These are phyloP conservation scores for Hippocampus guttulatus DNA, from an alignment of 2,113 vertebrate genomes.

Conservation along the genomic window DNA sequence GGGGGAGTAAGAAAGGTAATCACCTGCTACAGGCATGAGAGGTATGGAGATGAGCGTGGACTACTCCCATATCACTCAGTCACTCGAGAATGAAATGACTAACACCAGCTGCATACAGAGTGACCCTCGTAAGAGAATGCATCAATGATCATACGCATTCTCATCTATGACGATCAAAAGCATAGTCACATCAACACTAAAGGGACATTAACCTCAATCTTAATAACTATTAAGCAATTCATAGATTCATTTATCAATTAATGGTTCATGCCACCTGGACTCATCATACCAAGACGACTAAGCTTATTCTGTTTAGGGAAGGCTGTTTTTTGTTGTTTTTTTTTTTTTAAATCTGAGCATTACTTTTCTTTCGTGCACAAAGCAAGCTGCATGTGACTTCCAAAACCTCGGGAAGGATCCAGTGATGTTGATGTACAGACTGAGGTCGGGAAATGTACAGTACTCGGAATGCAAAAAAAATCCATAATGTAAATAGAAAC, in stretches of 20 bases:
- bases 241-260: neutral
- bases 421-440: neutral
- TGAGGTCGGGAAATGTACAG: neutral
- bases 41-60: conserved; percentile 34
- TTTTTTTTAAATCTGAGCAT: neutral
- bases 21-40: conserved; percentile 38
- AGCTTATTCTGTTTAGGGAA: neutral
- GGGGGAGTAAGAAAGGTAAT: conserved; percentile 46
- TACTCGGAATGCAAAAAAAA: no score
- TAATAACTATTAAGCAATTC: no score
- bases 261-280: neutral
- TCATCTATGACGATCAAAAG: neutral
- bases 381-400: neutral
- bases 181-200: neutral
- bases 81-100: conserved; percentile 26
- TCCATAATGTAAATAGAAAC: no score
- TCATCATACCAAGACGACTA: neutral
- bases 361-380: neutral
- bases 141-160: neutral
- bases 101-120: conserved; percentile 23
- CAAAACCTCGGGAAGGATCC: neutral
- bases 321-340: neutral
- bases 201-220: neutral
- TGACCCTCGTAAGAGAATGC: neutral
- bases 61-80: conserved; percentile 25